Base-by-base conservation (phyloP, 2,113 vertebrate genomes). In the Terrapene triunguis region DNA sequence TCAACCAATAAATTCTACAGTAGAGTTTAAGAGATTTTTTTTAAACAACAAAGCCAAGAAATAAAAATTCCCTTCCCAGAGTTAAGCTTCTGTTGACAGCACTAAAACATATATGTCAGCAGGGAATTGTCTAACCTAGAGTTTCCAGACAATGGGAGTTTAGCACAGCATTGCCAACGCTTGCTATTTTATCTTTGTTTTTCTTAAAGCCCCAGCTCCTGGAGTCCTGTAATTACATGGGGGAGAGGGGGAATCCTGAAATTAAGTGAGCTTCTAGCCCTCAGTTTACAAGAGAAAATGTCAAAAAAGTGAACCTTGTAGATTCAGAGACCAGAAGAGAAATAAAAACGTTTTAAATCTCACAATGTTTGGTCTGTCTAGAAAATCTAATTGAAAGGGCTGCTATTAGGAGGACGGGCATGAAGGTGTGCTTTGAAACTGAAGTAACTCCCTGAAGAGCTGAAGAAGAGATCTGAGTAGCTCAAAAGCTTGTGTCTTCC, bases 1-100 rank as follows among this genome's bases (percentile, higher is more conserved):
- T 5, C 53, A 94, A 53, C 29, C 54, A 94, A 83, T 44, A 95
- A 88, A 88, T 93, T 72, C 87, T 82, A 35, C 86, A 79, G 42
- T 27, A 85, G 38, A 88, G 44, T 80, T 96, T 89, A 69, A 50
- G 82, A 51, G 10, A 38, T 35, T 89, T 72, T 72, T 88, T 89
- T 92, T n/a, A 24, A 95, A 72, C 6, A 11, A 21, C 13, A 59
- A 88, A 94, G 6, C 2, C 21, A 51, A 79, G 17, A 83, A 88
- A 87, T 35, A 88, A 89, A 94, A 92, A 83, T 27, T 54, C 2
- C 17, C 55, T 27, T 89, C n/a, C 32, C 53, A 53, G 57, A 95
- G 16, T 16, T 76, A 91, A 94, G 25, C 19, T 93, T 89, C 32
- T 89, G 17, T 4, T 82, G 3, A 51, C 38, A 14, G 22, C 48